Conservation (phyloP, 2,888 invertebrate species). For the Eucera pruinosa region DNA sequence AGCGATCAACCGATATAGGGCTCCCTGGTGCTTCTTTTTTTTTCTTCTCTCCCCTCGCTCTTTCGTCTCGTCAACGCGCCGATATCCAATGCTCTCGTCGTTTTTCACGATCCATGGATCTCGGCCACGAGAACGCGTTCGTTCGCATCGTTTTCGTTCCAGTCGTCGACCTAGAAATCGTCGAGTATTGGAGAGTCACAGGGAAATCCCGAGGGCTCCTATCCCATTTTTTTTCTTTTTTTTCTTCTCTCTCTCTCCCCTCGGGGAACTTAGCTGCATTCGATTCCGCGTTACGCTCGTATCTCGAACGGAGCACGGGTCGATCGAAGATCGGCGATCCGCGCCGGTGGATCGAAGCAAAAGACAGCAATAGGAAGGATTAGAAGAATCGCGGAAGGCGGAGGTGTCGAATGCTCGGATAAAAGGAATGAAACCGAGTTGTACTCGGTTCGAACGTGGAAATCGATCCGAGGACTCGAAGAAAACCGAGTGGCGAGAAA, state of each 20-base stretch:
- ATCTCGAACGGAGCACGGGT: no score
- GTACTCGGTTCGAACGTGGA: no score
- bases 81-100: background rate
- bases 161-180: constrained; percentile 9
- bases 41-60: no score
- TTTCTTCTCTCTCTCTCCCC: background rate
- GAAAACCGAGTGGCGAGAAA: no score
- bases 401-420: no score
- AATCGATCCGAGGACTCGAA: no score
- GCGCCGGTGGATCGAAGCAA: no score
- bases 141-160: background rate
- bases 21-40: background rate
- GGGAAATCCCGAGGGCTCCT: background rate
- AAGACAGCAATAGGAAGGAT: constrained; percentile 43
- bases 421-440: background rate
- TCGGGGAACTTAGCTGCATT: background rate
- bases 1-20: constrained; percentile 13
- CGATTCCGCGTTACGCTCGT: no score
- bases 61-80: background rate
- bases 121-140: background rate
- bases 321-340: constrained; percentile 28
- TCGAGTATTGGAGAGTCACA: background rate
- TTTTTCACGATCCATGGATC: constrained; percentile 16
- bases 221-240: background rate
- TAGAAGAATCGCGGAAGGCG: background rate